A percentile compares a stretch with the other conserved stretches of the same genome.
Evolutionary conservation across 2,113 vertebrate genomes (phyloP).

Genomic region (Probosciger aterrimus): DNA sequence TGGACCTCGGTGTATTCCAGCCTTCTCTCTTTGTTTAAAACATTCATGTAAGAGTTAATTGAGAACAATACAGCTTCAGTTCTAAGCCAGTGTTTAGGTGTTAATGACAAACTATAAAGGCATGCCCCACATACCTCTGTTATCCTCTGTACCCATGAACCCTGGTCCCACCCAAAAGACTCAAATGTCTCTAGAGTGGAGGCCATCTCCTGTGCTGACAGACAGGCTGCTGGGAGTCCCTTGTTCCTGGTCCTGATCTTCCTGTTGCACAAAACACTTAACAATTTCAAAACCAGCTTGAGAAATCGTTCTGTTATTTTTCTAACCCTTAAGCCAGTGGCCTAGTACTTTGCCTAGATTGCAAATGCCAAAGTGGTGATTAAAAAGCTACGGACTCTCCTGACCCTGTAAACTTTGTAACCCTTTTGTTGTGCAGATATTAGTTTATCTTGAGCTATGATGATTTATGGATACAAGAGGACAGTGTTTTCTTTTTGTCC

Average conservation of each 20-base stretch:
- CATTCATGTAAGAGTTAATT: not conserved
- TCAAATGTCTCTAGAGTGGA: not conserved
- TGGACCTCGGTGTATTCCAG: not conserved
- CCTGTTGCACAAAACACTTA: not conserved
- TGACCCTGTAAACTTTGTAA: not conserved
- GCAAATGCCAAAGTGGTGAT: not conserved
- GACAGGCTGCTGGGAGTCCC: not conserved
- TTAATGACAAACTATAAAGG: not conserved
- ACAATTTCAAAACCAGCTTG: not conserved
- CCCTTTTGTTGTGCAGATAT: not conserved
- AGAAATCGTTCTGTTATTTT: slow-evolving; percentile 4
- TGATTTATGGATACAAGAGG: not conserved
- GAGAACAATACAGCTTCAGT: not conserved
- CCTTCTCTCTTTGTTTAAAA: not conserved
- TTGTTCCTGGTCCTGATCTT: not conserved
- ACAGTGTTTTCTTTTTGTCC: not conserved
- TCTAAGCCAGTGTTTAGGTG: not conserved
- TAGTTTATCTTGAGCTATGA: not conserved
- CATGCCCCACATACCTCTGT: not conserved
- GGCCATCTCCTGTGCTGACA: not conserved
- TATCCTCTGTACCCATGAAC: not conserved
- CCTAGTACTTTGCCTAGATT: not conserved
- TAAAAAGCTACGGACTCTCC: not conserved
- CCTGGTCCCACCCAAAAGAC: not conserved
- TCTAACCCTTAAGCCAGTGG: not conserved